These are phyloP conservation scores for Chelon auratus DNA, from an alignment of 2,797 vertebrate species.

Conservation along the genomic window DNA sequence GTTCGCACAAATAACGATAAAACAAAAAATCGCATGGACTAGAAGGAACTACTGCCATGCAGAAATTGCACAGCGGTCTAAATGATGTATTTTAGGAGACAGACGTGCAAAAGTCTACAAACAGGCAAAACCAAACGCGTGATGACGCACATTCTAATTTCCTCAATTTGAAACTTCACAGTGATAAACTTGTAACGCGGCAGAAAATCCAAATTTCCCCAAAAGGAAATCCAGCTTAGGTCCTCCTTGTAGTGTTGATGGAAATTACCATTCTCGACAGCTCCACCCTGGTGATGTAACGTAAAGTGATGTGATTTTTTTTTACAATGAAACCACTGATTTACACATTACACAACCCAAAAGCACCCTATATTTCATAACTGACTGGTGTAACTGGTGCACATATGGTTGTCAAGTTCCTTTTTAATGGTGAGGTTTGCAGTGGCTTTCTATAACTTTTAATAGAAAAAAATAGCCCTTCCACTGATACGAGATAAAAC, in stretches of 20 bases:
- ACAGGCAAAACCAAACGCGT: neutral
- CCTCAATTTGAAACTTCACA: neutral
- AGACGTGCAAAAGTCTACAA: neutral
- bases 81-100: neutral
- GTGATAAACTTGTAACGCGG: neutral
- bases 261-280: neutral
- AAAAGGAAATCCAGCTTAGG: neutral
- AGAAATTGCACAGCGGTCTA: neutral
- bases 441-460: no score
- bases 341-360: neutral
- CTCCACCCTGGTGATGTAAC: neutral
- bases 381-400: neutral
- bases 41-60: neutral
- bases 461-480: no score
- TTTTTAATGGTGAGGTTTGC: no score
- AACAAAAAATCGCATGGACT: neutral
- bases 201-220: neutral
- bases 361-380: neutral
- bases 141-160: conserved; percentile 1
- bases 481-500: no score
- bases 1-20: neutral
- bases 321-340: neutral
- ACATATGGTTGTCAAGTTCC: no score
- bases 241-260: neutral
- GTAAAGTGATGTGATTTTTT: neutral